Conservation (phyloP, 2,888 invertebrate genomes). For the Agapetus fuscipes region DNA sequence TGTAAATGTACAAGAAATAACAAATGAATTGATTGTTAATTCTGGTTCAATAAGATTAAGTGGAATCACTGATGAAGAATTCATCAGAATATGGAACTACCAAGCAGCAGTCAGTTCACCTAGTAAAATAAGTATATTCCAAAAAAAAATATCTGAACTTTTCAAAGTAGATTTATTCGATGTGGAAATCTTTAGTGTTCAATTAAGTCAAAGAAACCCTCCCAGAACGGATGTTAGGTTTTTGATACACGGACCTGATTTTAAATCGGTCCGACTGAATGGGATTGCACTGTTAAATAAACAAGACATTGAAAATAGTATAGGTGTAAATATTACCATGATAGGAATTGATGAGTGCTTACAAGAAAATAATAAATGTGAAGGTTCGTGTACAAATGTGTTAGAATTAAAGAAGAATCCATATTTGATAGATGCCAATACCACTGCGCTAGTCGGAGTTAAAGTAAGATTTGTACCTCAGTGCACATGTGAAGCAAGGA, state of each 20-base stretch:
- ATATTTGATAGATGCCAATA: conserved; percentile 97
- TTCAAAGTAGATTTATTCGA: conserved; percentile 32
- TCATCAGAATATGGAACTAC: conserved; percentile 39
- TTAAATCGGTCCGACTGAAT: conserved; percentile 87
- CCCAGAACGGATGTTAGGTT: conserved; percentile 10
- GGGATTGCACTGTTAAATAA: conserved; percentile 89
- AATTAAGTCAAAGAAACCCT: conserved; percentile 23
- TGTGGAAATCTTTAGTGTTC: conserved; percentile 49
- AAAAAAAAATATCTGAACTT: conserved; percentile 21
- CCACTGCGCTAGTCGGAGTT: conserved; percentile 93
- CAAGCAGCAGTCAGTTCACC: conserved; percentile 21
- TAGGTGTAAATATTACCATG: conserved; percentile 93
- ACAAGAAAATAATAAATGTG: conserved; percentile 90
- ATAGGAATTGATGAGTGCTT: conserved; percentile 95
- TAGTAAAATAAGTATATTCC: conserved; percentile 29
- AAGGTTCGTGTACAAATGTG: conserved; percentile 93
- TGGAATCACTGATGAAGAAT: conserved; percentile 45
- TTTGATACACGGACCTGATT: conserved; percentile 46
- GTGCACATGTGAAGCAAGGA: conserved; percentile 90
- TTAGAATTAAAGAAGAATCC: conserved; percentile 82
- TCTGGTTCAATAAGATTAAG: conserved; percentile 43
- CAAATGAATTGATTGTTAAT: conserved; percentile 44
- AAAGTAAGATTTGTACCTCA: conserved; percentile 85
- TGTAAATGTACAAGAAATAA: conserved; percentile 42
- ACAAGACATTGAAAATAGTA: conserved; percentile 85